Evolutionary conservation across 2,888 invertebrate genomes (phyloP).

Genomic region (Agrypnus murinus): DNA sequence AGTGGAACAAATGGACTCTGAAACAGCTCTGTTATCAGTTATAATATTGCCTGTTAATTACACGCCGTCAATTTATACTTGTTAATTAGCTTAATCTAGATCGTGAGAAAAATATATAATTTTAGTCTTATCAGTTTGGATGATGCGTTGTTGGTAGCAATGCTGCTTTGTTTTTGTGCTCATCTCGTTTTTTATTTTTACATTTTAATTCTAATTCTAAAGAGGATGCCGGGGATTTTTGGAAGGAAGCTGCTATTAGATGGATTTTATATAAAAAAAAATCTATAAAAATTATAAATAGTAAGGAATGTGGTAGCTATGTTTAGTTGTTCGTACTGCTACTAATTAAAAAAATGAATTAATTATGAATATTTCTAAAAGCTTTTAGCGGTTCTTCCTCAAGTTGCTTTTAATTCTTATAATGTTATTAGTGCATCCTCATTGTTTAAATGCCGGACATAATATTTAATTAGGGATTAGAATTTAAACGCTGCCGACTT

Average conservation of each 20-base stretch:
- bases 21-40: conserved; percentile 16
- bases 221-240: conserved; percentile 17
- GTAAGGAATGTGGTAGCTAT: too few relatives aligned
- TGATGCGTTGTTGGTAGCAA: too few relatives aligned
- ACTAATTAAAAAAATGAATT: conserved; percentile 2
- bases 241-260: conserved; percentile 10
- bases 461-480: background rate
- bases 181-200: background rate
- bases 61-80: conserved; percentile 18
- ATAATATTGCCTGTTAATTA: conserved; percentile 24
- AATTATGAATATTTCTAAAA: background rate
- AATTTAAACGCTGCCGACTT: background rate
- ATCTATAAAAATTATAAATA: too few relatives aligned
- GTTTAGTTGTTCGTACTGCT: too few relatives aligned
- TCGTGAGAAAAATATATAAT: conserved; percentile 25
- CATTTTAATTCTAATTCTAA: conserved; percentile 11
- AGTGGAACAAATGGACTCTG: conserved; percentile 17
- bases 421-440: conserved; percentile 4
- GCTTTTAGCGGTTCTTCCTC: background rate
- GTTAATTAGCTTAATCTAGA: conserved; percentile 24
- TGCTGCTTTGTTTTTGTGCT: background rate
- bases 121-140: too few relatives aligned
- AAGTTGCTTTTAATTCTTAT: too few relatives aligned
- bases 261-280: too few relatives aligned
- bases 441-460: conserved; percentile 6